phyloP scores from a whole-genome alignment of 2,113 vertebrate species.

The Cranoglanis bouderius region DNA sequence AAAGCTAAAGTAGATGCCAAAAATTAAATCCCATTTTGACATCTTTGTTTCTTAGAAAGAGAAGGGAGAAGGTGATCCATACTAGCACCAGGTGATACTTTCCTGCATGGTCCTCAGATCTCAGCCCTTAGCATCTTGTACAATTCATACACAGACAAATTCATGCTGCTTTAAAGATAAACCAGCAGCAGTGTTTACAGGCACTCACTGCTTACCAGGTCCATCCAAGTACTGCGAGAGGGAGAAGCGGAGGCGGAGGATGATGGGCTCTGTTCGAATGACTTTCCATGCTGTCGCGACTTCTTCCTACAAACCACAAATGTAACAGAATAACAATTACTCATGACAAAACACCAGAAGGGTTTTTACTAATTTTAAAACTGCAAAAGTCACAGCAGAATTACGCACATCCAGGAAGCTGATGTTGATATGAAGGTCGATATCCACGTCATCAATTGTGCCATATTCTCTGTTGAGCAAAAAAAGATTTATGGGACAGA shows the following conservation, averaged over 20 bases:
- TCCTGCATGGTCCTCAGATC: neutral
- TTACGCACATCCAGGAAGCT: slow-evolving; percentile 93
- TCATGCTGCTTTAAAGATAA: neutral
- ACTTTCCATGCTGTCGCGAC: slow-evolving; percentile 99
- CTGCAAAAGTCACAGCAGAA: neutral
- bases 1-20: too few relatives aligned
- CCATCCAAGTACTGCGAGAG: slow-evolving; percentile 99
- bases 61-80: neutral
- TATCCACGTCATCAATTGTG: slow-evolving; percentile 97
- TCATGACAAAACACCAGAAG: neutral
- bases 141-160: neutral
- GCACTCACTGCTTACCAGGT: slow-evolving; percentile 82
- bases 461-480: slow-evolving; percentile 87
- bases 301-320: slow-evolving; percentile 83
- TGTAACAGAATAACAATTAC: slow-evolving; percentile 45
- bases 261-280: slow-evolving; percentile 93
- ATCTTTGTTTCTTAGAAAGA: neutral
- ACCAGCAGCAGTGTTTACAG: slow-evolving; percentile 13
- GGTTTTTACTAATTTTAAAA: neutral
- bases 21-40: neutral
- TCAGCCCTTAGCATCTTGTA: neutral
- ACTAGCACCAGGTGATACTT: neutral
- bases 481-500: neutral
- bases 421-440: slow-evolving; percentile 97
- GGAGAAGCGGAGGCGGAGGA: slow-evolving; percentile 94